A percentile compares a stretch with the other conserved stretches of the same genome.
Evolutionary conservation across 1,140 invertebrate species (phyloP).

Genomic region (Mamestra configurata): DNA sequence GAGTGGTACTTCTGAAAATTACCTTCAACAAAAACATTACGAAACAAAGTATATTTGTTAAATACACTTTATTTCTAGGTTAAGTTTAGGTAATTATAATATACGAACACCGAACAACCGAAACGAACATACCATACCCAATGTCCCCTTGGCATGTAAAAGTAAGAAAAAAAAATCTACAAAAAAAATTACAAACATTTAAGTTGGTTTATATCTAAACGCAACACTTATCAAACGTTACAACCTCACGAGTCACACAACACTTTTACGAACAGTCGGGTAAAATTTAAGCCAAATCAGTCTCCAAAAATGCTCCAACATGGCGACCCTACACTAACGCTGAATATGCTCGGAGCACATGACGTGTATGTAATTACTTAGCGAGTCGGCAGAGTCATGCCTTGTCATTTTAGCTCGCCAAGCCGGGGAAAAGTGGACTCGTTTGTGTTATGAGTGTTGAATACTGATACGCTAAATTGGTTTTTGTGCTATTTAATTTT

Average conservation of each 20-base stretch:
- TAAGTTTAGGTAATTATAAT: no score
- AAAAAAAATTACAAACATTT: no score
- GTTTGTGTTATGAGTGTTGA: slow-evolving; percentile 56
- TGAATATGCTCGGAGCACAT: slow-evolving; percentile 68
- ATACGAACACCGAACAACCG: no score
- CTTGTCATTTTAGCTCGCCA: slow-evolving; percentile 78
- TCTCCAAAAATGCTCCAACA: not conserved
- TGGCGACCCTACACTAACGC: slow-evolving; percentile 59
- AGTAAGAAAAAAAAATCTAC: no score
- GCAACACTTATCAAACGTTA: not conserved
- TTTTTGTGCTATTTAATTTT: slow-evolving; percentile 49
- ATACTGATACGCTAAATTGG: slow-evolving; percentile 48
- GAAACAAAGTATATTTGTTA: no score
- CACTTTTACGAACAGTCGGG: no score
- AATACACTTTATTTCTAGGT: no score
- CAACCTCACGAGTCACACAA: not conserved
- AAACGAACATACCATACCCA: no score
- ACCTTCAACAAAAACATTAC: no score
- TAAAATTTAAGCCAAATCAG: slow-evolving; percentile 18
- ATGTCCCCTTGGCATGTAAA: no score
- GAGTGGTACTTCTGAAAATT: no score
- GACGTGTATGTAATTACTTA: slow-evolving; percentile 85
- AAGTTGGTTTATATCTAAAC: no score
- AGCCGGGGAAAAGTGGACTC: slow-evolving; percentile 51
- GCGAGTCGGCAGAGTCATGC: slow-evolving; percentile 78